Evolutionary conservation across 92 coral and sea anemone species (phyloP).

Genomic region (Heteractis magnifica): DNA sequence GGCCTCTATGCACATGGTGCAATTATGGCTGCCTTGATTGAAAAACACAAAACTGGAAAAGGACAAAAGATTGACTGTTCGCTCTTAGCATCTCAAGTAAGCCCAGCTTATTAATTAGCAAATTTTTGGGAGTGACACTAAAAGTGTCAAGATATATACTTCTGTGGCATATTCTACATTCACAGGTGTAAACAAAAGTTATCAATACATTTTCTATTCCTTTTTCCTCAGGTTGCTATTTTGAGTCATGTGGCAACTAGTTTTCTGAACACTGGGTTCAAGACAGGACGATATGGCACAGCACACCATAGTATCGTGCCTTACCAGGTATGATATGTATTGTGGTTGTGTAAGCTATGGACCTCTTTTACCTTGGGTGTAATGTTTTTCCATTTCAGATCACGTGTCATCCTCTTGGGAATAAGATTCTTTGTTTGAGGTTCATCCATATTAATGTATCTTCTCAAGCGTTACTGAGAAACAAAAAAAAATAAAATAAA

Average conservation of each 20-base stretch:
- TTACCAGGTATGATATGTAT: slow-evolving; percentile 60
- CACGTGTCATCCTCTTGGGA: too few species aligned
- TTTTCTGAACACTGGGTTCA: slow-evolving; percentile 74
- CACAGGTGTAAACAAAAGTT: too few species aligned
- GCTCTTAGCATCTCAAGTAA: slow-evolving; percentile 83
- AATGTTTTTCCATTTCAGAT: too few species aligned
- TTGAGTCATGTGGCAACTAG: slow-evolving; percentile 78
- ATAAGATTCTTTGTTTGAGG: too few species aligned
- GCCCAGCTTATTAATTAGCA: background rate
- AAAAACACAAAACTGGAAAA: slow-evolving; percentile 71
- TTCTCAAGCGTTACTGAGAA: too few species aligned
- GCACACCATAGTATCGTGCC: slow-evolving; percentile 93
- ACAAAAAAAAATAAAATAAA: too few species aligned
- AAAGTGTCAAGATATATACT: background rate
- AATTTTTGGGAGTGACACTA: background rate
- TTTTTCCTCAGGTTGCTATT: slow-evolving; percentile 64
- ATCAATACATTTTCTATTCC: too few species aligned
- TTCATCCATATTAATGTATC: too few species aligned
- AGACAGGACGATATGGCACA: slow-evolving; percentile 86
- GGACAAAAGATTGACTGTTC: slow-evolving; percentile 93
- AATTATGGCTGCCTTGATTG: slow-evolving; percentile 84
- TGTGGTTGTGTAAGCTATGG: too few species aligned
- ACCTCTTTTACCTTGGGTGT: too few species aligned
- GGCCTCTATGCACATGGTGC: slow-evolving; percentile 91
- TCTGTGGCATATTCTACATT: too few species aligned